Conservation (phyloP, 2,113 vertebrate genomes). For the Rhinolophus ferrumequinum region DNA sequence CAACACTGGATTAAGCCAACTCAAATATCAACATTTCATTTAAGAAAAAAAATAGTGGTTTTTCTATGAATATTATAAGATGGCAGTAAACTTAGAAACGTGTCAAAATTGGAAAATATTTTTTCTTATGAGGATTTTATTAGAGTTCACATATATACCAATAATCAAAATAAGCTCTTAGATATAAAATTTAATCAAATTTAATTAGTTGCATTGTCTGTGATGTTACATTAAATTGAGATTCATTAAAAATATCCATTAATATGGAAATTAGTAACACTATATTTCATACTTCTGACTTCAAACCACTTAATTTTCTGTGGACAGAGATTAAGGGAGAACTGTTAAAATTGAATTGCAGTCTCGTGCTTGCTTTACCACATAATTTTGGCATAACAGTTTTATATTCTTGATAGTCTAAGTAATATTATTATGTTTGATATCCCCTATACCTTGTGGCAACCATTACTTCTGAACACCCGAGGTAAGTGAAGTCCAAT, state of each 20-base stretch:
- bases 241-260: neutral
- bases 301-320: conserved; percentile 30
- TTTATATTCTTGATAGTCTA: conserved; percentile 44
- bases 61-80: neutral
- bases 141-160: neutral
- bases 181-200: neutral
- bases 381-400: neutral
- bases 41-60: neutral
- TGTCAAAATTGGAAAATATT: neutral
- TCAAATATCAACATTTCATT: neutral
- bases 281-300: neutral
- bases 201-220: neutral
- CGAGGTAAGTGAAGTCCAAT: neutral
- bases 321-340: neutral
- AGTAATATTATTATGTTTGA: conserved; percentile 24
- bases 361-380: neutral
- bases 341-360: neutral
- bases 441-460: neutral
- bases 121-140: neutral
- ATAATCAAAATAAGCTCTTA: neutral
- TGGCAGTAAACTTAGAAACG: neutral
- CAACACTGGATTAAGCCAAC: neutral
- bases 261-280: neutral
- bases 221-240: neutral
- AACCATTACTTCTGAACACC: neutral